These are phyloP conservation scores for Drosophila paucipuncta DNA, from an alignment of 2,888 invertebrate genomes.

Conservation along the genomic window DNA sequence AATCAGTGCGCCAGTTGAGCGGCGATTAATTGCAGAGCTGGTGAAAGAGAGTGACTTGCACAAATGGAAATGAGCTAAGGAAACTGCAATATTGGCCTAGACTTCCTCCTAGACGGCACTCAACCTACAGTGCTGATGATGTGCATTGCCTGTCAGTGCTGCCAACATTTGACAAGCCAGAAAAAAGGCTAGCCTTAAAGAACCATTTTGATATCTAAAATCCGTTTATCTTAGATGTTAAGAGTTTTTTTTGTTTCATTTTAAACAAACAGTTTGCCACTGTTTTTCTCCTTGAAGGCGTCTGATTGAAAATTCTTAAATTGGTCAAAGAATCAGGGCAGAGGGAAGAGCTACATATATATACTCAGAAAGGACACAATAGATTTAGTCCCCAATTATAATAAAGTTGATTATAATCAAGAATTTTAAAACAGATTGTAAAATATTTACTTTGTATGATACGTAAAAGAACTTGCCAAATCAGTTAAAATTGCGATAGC, in stretches of 20 bases:
- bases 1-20: slow-evolving; percentile 83
- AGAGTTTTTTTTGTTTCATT: background rate
- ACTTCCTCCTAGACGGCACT: slow-evolving; percentile 60
- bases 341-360: background rate
- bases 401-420: background rate
- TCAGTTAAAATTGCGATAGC: background rate
- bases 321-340: background rate
- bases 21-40: slow-evolving; percentile 80
- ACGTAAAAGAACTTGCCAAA: too few relatives aligned
- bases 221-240: background rate
- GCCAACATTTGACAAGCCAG: slow-evolving; percentile 1
- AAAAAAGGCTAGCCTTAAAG: background rate
- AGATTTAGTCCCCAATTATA: background rate
- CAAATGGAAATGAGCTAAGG: slow-evolving; percentile 61
- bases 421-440: background rate
- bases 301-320: background rate
- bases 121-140: slow-evolving; percentile 5
- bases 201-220: background rate
- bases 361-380: background rate
- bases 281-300: background rate
- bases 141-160: slow-evolving; percentile 9
- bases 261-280: background rate
- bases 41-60: slow-evolving; percentile 37
- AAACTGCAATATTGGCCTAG: slow-evolving; percentile 61
- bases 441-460: background rate